Conservation (phyloP, 2,797 vertebrate species). For the Chloroceryle amazona region DNA sequence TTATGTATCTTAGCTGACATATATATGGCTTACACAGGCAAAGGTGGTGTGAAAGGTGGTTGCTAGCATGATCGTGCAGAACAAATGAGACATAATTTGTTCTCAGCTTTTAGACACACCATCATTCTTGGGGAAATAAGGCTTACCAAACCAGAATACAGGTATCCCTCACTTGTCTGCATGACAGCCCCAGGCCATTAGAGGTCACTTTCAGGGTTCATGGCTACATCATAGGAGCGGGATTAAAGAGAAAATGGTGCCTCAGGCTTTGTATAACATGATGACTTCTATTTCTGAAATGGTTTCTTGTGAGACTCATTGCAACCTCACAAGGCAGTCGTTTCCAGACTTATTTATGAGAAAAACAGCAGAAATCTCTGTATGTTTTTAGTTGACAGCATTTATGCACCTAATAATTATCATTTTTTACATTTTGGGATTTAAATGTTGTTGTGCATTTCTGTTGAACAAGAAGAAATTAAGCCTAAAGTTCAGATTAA, state of each 20-base stretch:
- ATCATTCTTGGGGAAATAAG: slow-evolving; percentile 36
- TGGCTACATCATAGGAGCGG: background rate
- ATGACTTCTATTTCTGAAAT: background rate
- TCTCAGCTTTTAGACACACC: background rate
- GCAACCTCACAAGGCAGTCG: background rate
- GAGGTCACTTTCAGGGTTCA: background rate
- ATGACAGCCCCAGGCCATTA: background rate
- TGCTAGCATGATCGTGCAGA: background rate
- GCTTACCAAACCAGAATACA: background rate
- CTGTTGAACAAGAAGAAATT: background rate
- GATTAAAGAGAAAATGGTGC: slow-evolving; percentile 7
- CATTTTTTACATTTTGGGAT: background rate
- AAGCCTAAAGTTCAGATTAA: background rate
- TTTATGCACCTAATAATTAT: background rate
- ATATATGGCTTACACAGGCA: background rate
- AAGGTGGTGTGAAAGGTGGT: background rate
- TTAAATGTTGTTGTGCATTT: background rate
- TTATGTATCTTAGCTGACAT: background rate
- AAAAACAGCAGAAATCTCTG: background rate
- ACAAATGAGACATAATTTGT: slow-evolving; percentile 32
- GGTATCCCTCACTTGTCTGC: slow-evolving; percentile 28
- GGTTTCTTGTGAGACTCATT: background rate
- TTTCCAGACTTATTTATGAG: background rate
- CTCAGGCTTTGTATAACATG: background rate
- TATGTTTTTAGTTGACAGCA: background rate